Conservation (phyloP, 2,888 invertebrate species). For the Caenorhabditis uteleia region DNA sequence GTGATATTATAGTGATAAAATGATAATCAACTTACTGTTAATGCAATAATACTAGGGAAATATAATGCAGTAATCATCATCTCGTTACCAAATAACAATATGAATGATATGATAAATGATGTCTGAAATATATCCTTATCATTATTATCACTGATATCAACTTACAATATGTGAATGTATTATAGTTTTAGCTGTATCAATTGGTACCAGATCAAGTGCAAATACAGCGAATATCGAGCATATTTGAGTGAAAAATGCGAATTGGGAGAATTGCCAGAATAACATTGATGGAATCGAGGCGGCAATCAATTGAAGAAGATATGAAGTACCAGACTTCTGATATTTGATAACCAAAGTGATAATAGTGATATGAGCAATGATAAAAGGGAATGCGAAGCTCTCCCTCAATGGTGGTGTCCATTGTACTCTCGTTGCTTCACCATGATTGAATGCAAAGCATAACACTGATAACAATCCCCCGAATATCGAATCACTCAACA, state of each 20-base stretch:
- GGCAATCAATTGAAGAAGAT: constrained; percentile 51
- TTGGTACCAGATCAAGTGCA: constrained; percentile 71
- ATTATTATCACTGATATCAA: constrained; percentile 20
- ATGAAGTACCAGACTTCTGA: constrained; percentile 48
- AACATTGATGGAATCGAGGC: constrained; percentile 71
- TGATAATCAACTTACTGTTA: constrained; percentile 48
- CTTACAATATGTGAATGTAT: constrained; percentile 72
- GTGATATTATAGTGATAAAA: neutral
- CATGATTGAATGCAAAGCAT: constrained; percentile 83
- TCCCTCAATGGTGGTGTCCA: constrained; percentile 87
- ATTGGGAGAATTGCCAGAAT: constrained; percentile 78
- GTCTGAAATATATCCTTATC: constrained; percentile 68
- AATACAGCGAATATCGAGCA: constrained; percentile 80
- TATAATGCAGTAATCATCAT: constrained; percentile 75
- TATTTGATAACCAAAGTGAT: constrained; percentile 74
- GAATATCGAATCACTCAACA: constrained; percentile 77
- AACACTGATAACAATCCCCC: constrained; percentile 79
- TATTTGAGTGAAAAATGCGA: constrained; percentile 81
- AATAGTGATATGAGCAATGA: constrained; percentile 79
- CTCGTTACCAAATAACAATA: constrained; percentile 75
- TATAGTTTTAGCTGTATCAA: constrained; percentile 70
- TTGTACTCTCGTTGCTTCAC: constrained; percentile 82
- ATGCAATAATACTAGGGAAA: constrained; percentile 71
- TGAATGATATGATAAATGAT: constrained; percentile 71
- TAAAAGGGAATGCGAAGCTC: constrained; percentile 83